Base-by-base conservation (phyloP, 2,797 vertebrate genomes). In the Sciaenops ocellatus region DNA sequence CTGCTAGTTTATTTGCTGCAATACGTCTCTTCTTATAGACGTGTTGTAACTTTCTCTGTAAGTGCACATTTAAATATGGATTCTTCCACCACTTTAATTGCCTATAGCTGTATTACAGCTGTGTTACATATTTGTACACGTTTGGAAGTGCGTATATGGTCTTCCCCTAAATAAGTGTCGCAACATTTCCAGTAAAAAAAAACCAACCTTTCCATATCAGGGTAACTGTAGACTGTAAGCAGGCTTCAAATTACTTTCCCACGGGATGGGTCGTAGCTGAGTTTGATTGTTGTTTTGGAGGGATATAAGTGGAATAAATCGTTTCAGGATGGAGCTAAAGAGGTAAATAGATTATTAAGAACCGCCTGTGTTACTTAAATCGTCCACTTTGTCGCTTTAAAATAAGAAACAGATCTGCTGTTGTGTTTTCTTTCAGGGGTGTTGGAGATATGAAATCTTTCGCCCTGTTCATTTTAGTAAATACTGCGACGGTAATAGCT, bases 131-230 rank as follows among this genome's bases (percentile, higher is more conserved):
- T 30, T 30, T 30, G 5, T 30, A 30, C 30, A 30, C 30, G 30
- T 30, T 12, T 42, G 10, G 41, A 30, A 4, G 28, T 10, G 8
- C 3, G 17, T 3, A 5, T 1, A 5, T 1, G 12, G 13, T 20
- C 30, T 75, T 81, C 59, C 26, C 0, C 6, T 1, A 41, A 74
- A n/a, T 7, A 4, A 1, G 8, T 65, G 15, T 52, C 34, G 71
- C 24, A 74, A 28, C 62, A 72, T 64, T 74, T 79, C 66, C 79
- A 62, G 75, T 20, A 55, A 83, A 38, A 38, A 8, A 34, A 34
- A 6, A 30, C 0, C 1, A 0, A 62, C 15, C 30, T 75, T 52
- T 26, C 10, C 28, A 51, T 1, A 30, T 20, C 15, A 68, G 66
- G 76, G 82, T 75, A 47, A 26, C 15, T 1, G 54, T 1, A 9